These are phyloP conservation scores for Argopecten irradians DNA, from an alignment of 1,140 invertebrate species.

Conservation along the genomic window DNA sequence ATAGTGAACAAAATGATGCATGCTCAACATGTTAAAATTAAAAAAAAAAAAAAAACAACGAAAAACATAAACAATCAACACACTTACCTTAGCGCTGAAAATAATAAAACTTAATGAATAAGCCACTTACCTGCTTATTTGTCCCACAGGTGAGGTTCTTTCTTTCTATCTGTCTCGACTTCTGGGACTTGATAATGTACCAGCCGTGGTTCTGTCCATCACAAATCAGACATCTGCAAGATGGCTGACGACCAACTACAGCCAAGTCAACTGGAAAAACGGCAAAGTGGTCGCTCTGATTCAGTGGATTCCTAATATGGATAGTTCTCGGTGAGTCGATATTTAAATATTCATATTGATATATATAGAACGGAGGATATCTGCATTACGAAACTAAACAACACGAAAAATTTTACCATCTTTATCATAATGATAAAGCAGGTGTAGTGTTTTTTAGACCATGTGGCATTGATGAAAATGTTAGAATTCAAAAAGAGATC, in stretches of 20 bases:
- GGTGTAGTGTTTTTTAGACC: too few species aligned
- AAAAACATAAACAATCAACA: not conserved
- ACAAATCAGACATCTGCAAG: constrained; percentile 56
- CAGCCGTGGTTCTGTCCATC: constrained; percentile 68
- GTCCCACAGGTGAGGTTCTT: constrained; percentile 73
- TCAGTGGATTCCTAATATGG: constrained; percentile 73
- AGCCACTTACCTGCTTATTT: constrained; percentile 24
- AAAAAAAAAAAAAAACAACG: not conserved
- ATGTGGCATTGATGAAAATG: too few species aligned
- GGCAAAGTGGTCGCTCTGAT: constrained; percentile 73
- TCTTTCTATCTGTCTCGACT: constrained; percentile 74
- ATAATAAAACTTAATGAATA: too few species aligned
- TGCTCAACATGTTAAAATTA: too few species aligned
- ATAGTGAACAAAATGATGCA: too few species aligned
- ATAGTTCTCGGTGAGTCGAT: constrained; percentile 54
- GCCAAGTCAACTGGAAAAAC: constrained; percentile 61
- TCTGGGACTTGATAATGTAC: constrained; percentile 73
- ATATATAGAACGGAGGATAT: not conserved
- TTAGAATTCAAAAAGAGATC: too few species aligned
- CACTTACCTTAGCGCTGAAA: too few species aligned
- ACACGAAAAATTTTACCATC: not conserved
- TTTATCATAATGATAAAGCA: not conserved
- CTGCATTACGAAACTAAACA: not conserved
- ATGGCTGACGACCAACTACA: constrained; percentile 63
- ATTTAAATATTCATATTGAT: not conserved